A percentile compares a stretch with the other conserved stretches of the same genome.
phyloP scores from a whole-genome alignment of 2,113 vertebrate species.

The Boleophthalmus pectinirostris region DNA sequence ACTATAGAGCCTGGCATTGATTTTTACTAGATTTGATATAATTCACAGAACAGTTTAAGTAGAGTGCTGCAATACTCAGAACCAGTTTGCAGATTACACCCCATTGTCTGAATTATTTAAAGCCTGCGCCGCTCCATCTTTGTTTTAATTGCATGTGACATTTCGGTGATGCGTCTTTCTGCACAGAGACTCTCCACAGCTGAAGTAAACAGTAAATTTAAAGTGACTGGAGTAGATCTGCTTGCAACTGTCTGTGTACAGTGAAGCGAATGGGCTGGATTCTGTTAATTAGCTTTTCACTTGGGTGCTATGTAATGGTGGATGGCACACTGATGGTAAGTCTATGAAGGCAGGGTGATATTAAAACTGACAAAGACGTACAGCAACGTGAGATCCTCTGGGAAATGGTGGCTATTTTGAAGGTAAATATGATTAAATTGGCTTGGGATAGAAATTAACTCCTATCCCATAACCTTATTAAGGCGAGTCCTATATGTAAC shows the following conservation, averaged over 20 bases:
- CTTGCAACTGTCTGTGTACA: conserved; percentile 13
- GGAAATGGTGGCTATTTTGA: neutral
- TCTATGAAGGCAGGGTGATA: conserved; percentile 4
- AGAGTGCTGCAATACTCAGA: conserved; percentile 51
- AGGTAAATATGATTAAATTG: neutral
- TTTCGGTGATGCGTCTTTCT: conserved; percentile 69
- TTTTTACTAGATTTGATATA: neutral
- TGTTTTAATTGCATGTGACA: conserved; percentile 75
- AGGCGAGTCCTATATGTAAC: neutral
- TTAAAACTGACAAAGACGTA: conserved; percentile 17
- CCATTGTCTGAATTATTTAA: conserved; percentile 77
- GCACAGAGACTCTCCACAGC: conserved; percentile 43
- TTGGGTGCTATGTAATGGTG: neutral
- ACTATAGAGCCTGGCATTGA: neutral
- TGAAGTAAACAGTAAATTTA: conserved; percentile 65
- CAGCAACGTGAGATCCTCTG: neutral
- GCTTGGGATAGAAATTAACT: neutral
- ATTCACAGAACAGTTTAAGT: conserved; percentile 9
- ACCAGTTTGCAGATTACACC: conserved; percentile 52
- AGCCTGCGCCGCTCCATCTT: conserved; percentile 49
- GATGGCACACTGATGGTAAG: conserved; percentile 15
- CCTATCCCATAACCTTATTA: neutral
- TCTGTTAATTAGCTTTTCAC: conserved; percentile 24
- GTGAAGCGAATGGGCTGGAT: conserved; percentile 15
- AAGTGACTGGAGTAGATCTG: conserved; percentile 42